Percentiles rank a stretch among this genome's conserved stretches.
Evolutionary conservation across 2,888 invertebrate genomes (phyloP).

Genomic region (Drosophila birchii): DNA sequence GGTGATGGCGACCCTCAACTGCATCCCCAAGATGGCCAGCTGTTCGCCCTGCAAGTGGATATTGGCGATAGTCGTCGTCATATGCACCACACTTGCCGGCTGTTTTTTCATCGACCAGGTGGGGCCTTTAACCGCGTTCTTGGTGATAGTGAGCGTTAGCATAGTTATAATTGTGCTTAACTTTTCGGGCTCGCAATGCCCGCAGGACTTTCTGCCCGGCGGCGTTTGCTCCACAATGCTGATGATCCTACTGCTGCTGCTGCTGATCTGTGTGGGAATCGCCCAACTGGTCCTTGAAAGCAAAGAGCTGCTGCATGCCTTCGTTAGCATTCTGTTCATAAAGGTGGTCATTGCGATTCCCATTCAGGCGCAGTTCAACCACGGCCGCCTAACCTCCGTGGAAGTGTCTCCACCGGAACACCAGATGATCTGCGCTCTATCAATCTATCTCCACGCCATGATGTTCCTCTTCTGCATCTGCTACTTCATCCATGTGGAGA

Average conservation of each 20-base stretch:
- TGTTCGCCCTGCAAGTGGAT: slow-evolving; percentile 32
- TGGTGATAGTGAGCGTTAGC: background rate
- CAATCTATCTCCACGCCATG: slow-evolving; percentile 30
- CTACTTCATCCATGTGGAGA: slow-evolving; percentile 22
- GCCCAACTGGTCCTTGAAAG: slow-evolving; percentile 11
- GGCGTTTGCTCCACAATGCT: slow-evolving; percentile 28
- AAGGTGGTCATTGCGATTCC: slow-evolving; percentile 38
- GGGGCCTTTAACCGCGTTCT: background rate
- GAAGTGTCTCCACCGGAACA: slow-evolving; percentile 20
- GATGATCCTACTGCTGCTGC: slow-evolving; percentile 15
- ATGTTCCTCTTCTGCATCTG: slow-evolving; percentile 34
- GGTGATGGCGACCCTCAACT: slow-evolving; percentile 18
- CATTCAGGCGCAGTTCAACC: slow-evolving; percentile 47
- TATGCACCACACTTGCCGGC: slow-evolving; percentile 23
- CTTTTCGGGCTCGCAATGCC: slow-evolving; percentile 41
- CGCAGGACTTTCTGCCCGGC: slow-evolving; percentile 33
- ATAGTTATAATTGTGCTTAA: slow-evolving; percentile 21
- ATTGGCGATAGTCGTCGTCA: background rate
- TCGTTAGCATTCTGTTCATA: slow-evolving; percentile 25
- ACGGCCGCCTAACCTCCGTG: slow-evolving; percentile 18
- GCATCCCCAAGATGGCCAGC: slow-evolving; percentile 12
- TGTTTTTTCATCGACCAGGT: background rate
- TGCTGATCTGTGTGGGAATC: slow-evolving; percentile 7
- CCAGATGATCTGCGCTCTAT: slow-evolving; percentile 26
- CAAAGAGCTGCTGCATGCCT: slow-evolving; percentile 4